Percentiles rank a stretch among this genome's conserved stretches.
Conservation (phyloP, 2,888 invertebrate genomes). For the Cacoxenus indagator region DNA sequence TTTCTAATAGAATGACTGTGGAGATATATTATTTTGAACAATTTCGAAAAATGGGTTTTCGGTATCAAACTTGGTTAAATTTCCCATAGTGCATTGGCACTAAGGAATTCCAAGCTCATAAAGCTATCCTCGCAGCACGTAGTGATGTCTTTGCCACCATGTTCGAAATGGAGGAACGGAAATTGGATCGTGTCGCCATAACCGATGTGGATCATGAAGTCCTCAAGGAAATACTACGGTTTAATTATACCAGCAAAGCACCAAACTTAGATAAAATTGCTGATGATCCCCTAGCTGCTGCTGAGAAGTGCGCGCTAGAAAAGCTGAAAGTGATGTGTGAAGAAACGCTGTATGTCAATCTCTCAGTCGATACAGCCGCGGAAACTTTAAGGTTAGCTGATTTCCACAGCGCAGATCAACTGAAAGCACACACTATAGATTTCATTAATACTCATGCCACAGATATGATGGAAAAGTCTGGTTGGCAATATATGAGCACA, state of each 20-base stretch:
- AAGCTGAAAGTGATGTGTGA: conserved; percentile 99
- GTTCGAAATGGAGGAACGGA: conserved; percentile 99
- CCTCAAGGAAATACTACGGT: conserved; percentile 95
- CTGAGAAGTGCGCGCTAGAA: conserved; percentile 98
- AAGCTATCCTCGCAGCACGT: conserved; percentile 95
- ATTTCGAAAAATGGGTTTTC: no score
- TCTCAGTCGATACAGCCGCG: conserved; percentile 96
- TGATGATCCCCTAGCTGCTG: conserved; percentile 96
- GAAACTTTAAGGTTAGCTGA: conserved; percentile 97
- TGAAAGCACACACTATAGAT: conserved; percentile 98
- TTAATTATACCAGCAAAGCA: conserved; percentile 97
- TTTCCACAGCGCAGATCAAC: conserved; percentile 97
- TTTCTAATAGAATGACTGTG: no score
- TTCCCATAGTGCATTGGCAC: conserved; percentile 92
- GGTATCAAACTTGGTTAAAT: no score
- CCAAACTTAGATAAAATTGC: conserved; percentile 98
- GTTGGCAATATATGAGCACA: conserved; percentile 98
- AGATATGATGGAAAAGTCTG: conserved; percentile 98
- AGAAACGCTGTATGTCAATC: conserved; percentile 93
- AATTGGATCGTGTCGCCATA: conserved; percentile 95
- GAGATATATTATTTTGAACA: no score
- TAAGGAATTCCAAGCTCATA: conserved; percentile 94
- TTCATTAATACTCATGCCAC: conserved; percentile 99
- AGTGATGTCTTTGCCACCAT: conserved; percentile 99
- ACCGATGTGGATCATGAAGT: conserved; percentile 99